These are phyloP conservation scores for Pachliopta kotzebuea DNA, from an alignment of 2,888 invertebrate species.

Conservation along the genomic window DNA sequence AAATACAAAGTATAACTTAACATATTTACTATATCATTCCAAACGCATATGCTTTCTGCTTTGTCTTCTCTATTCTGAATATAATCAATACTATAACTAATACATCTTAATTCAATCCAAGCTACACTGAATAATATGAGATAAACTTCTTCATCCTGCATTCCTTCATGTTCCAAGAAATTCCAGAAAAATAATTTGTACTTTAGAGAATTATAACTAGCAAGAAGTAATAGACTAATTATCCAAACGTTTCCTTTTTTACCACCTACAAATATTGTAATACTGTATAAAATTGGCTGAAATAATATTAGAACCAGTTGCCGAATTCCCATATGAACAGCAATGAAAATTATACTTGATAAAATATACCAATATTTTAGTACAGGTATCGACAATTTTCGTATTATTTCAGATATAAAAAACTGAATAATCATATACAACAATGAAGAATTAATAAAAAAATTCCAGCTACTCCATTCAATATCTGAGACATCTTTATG, in stretches of 20 bases:
- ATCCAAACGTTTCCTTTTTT: slow-evolving; percentile 79
- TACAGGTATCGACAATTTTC: slow-evolving; percentile 44
- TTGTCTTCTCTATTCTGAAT: slow-evolving; percentile 52
- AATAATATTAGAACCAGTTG: slow-evolving; percentile 71
- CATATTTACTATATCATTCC: slow-evolving; percentile 65
- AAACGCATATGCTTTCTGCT: slow-evolving; percentile 31
- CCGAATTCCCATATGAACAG: slow-evolving; percentile 67
- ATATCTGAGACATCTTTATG: slow-evolving; percentile 84
- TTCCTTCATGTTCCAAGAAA: slow-evolving; percentile 61
- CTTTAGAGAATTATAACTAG: slow-evolving; percentile 74
- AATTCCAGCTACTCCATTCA: slow-evolving; percentile 86
- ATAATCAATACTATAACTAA: slow-evolving; percentile 86
- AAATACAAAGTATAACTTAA: slow-evolving; percentile 90
- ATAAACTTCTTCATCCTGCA: slow-evolving; percentile 76
- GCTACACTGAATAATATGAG: slow-evolving; percentile 79
- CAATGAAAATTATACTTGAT: slow-evolving; percentile 71
- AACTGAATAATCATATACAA: slow-evolving; percentile 81
- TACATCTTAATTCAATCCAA: slow-evolving; percentile 88
- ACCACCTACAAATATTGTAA: slow-evolving; percentile 64
- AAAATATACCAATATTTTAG: slow-evolving; percentile 79
- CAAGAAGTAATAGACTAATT: slow-evolving; percentile 70
- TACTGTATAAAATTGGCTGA: slow-evolving; percentile 79
- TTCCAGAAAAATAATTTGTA: slow-evolving; percentile 68
- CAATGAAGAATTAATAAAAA: slow-evolving; percentile 70
- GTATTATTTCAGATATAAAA: slow-evolving; percentile 72